A percentile compares a stretch with the other conserved stretches of the same genome.
phyloP scores from a whole-genome alignment of 1,140 invertebrate species.

The Zaprionus taronus region DNA sequence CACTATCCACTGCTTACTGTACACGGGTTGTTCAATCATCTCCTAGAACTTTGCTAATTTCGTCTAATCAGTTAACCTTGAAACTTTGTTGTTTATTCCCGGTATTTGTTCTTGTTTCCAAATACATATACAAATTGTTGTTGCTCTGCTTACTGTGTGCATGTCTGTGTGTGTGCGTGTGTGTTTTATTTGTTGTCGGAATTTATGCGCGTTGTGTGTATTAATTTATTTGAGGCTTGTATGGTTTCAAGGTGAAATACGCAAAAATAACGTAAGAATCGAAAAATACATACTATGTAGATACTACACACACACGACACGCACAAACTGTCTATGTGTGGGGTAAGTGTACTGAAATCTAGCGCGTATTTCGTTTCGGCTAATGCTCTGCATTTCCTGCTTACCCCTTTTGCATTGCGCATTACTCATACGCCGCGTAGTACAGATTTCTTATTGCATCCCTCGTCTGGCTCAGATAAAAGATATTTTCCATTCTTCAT shows the following conservation, averaged over 20 bases:
- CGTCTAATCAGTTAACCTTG: constrained; percentile 82
- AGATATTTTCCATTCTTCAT: constrained; percentile 16
- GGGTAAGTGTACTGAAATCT: not conserved
- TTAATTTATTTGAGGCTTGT: constrained; percentile 79
- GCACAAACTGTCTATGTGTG: no score
- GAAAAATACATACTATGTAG: constrained; percentile 14
- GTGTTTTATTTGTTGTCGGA: constrained; percentile 65
- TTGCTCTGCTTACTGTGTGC: constrained; percentile 39
- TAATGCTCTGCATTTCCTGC: constrained; percentile 49
- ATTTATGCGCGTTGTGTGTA: constrained; percentile 59
- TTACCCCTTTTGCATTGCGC: constrained; percentile 57
- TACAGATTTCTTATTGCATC: constrained; percentile 39
- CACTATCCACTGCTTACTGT: not conserved
- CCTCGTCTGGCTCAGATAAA: constrained; percentile 50
- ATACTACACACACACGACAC: not conserved
- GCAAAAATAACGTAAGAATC: constrained; percentile 57
- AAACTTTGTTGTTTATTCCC: constrained; percentile 66
- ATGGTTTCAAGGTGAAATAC: constrained; percentile 79
- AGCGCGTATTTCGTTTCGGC: not conserved
- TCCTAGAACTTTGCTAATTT: constrained; percentile 81
- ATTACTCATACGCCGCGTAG: constrained; percentile 71
- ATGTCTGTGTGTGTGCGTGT: constrained; percentile 40
- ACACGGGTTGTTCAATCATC: constrained; percentile 56
- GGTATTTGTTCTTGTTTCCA: constrained; percentile 63
- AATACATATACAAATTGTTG: constrained; percentile 33